phyloP scores from a whole-genome alignment of 1,140 invertebrate genomes.

The Dufourea novaeangliae region DNA sequence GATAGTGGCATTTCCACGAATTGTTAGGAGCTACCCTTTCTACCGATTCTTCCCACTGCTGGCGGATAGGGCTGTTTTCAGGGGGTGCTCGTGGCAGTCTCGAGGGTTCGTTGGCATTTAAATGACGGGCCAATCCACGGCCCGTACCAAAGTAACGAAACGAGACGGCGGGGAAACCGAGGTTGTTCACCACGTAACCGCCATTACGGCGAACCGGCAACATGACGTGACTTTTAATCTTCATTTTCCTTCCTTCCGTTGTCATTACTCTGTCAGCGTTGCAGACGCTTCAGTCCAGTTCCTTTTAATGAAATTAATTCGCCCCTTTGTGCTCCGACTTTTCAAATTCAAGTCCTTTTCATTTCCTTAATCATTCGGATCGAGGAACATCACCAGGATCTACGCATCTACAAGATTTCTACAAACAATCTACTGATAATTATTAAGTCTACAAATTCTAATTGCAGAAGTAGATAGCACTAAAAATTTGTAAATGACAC shows the following conservation, averaged over 20 bases:
- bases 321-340: background rate
- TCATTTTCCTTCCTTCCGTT: slow-evolving; percentile 44
- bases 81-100: slow-evolving; percentile 17
- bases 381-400: too few species aligned
- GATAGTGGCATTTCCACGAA: slow-evolving; percentile 57
- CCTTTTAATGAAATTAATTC: slow-evolving; percentile 1
- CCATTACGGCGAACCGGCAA: slow-evolving; percentile 62
- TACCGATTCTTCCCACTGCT: background rate
- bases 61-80: slow-evolving; percentile 20
- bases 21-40: slow-evolving; percentile 58
- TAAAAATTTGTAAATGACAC: too few species aligned
- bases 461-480: too few species aligned
- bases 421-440: too few species aligned
- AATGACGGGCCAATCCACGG: slow-evolving; percentile 70
- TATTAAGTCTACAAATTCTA: too few species aligned
- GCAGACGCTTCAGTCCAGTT: background rate
- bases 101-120: slow-evolving; percentile 72
- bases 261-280: background rate
- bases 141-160: slow-evolving; percentile 68
- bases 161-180: slow-evolving; percentile 60
- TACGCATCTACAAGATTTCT: too few species aligned
- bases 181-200: slow-evolving; percentile 46
- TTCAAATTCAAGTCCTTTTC: background rate
- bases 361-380: background rate
- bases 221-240: slow-evolving; percentile 58